These are phyloP conservation scores for Dioctria linearis DNA, from an alignment of 2,888 invertebrate genomes.

Conservation along the genomic window DNA sequence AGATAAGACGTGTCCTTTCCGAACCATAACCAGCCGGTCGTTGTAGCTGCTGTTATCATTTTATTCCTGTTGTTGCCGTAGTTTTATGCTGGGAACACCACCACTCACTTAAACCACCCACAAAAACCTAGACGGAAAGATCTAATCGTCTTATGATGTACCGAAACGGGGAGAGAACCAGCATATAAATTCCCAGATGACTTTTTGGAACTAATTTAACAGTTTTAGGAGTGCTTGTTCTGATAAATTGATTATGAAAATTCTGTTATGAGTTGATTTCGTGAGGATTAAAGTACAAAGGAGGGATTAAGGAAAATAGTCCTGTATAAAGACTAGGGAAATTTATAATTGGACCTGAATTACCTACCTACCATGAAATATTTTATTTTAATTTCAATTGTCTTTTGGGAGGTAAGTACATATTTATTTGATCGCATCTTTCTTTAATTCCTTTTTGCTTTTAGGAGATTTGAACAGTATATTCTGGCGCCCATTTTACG, in stretches of 20 bases:
- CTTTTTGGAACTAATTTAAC: conserved; percentile 10
- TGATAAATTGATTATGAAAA: conserved; percentile 45
- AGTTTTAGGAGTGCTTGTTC: conserved; percentile 3
- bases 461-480: conserved; percentile 6
- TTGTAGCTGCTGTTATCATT: background rate
- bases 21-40: background rate
- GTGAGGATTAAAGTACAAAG: conserved; percentile 7
- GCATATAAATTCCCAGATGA: conserved; percentile 30
- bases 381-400: too few relatives aligned
- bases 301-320: background rate
- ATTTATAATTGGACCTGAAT: too few relatives aligned
- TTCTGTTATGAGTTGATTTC: conserved; percentile 29
- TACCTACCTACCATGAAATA: too few relatives aligned
- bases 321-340: too few relatives aligned
- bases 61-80: background rate
- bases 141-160: conserved; percentile 18
- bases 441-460: background rate
- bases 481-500: conserved; percentile 1
- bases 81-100: background rate
- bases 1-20: conserved; percentile 35
- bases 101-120: background rate
- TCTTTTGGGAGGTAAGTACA: background rate
- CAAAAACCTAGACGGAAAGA: background rate
- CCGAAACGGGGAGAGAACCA: background rate
- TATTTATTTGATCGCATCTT: background rate